These are phyloP conservation scores for Mallotus villosus DNA, from an alignment of 2,797 vertebrate species.

Conservation along the genomic window DNA sequence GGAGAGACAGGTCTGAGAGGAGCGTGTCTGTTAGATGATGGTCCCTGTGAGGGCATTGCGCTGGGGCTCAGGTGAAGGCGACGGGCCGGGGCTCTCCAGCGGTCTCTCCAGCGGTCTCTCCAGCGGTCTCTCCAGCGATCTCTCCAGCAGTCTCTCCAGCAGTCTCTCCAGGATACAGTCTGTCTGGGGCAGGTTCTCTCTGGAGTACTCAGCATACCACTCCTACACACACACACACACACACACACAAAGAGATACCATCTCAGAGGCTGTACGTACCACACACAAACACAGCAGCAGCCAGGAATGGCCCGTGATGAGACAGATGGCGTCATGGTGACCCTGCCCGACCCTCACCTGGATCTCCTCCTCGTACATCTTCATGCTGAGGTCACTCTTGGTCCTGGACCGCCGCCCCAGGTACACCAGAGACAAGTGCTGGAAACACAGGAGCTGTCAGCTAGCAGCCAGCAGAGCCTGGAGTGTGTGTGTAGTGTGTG, in stretches of 20 bases:
- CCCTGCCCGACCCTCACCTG: slow-evolving; percentile 74
- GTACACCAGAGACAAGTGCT: slow-evolving; percentile 85
- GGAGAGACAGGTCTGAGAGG: background rate
- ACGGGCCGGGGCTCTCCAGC: slow-evolving; percentile 52
- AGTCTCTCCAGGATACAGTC: slow-evolving; percentile 55
- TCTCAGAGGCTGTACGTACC: background rate
- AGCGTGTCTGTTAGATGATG: slow-evolving; percentile 55
- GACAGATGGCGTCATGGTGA: background rate
- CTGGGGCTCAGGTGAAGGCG: slow-evolving; percentile 46
- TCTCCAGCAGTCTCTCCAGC: too few relatives aligned
- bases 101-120: slow-evolving; percentile 47
- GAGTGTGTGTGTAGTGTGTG: background rate
- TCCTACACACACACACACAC: slow-evolving; percentile 83
- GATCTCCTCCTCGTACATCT: slow-evolving; percentile 98
- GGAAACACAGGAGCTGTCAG: slow-evolving; percentile 14
- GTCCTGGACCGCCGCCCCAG: slow-evolving; percentile 90
- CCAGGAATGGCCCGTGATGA: background rate
- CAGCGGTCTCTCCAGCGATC: slow-evolving; percentile 10
- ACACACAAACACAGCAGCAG: too few relatives aligned
- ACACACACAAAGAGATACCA: background rate
- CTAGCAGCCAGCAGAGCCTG: background rate
- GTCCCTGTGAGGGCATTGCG: slow-evolving; percentile 52
- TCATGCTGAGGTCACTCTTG: slow-evolving; percentile 97
- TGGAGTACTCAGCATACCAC: slow-evolving; percentile 91
- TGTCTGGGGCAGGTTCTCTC: slow-evolving; percentile 71